Evolutionary conservation across 1,140 invertebrate genomes (phyloP).

Genomic region (Pseudomyrmex gracilis): DNA sequence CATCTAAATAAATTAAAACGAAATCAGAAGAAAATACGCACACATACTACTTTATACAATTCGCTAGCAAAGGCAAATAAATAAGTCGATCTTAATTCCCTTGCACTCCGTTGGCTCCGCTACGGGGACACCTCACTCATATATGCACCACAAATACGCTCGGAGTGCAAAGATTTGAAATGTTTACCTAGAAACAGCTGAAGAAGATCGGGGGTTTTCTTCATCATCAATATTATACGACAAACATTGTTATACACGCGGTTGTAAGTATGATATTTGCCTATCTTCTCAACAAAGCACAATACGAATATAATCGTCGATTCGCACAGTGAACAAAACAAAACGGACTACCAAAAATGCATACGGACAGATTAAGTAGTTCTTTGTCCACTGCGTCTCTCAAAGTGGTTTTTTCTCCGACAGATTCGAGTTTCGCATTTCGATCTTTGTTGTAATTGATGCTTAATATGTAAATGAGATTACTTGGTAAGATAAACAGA

Average conservation of each 20-base stretch:
- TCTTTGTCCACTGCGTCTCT: slow-evolving; percentile 41
- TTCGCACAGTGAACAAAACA: slow-evolving; percentile 43
- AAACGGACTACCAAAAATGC: slow-evolving; percentile 64
- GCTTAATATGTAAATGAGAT: slow-evolving; percentile 30
- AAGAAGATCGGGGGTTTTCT: slow-evolving; percentile 57
- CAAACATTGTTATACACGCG: slow-evolving; percentile 65
- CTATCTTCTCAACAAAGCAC: slow-evolving; percentile 57
- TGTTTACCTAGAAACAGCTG: slow-evolving; percentile 51
- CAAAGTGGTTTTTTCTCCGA: slow-evolving; percentile 54
- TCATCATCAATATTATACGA: slow-evolving; percentile 54
- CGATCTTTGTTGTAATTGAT: slow-evolving; percentile 59
- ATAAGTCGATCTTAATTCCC: slow-evolving; percentile 54
- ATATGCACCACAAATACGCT: too few relatives aligned
- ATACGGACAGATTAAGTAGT: slow-evolving; percentile 50
- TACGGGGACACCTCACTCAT: too few relatives aligned
- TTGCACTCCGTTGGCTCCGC: too few relatives aligned
- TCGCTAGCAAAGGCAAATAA: slow-evolving; percentile 70
- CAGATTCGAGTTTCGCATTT: slow-evolving; percentile 40
- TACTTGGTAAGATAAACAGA: slow-evolving; percentile 37
- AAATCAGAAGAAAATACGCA: slow-evolving; percentile 35
- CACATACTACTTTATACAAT: slow-evolving; percentile 71
- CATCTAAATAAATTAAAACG: slow-evolving; percentile 75
- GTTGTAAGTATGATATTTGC: slow-evolving; percentile 63
- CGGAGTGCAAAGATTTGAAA: slow-evolving; percentile 18
- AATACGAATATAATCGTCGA: slow-evolving; percentile 46